A percentile compares a stretch with the other conserved stretches of the same genome.
phyloP scores from a whole-genome alignment of 2,113 vertebrate species.

The Australoheros scitulus region DNA sequence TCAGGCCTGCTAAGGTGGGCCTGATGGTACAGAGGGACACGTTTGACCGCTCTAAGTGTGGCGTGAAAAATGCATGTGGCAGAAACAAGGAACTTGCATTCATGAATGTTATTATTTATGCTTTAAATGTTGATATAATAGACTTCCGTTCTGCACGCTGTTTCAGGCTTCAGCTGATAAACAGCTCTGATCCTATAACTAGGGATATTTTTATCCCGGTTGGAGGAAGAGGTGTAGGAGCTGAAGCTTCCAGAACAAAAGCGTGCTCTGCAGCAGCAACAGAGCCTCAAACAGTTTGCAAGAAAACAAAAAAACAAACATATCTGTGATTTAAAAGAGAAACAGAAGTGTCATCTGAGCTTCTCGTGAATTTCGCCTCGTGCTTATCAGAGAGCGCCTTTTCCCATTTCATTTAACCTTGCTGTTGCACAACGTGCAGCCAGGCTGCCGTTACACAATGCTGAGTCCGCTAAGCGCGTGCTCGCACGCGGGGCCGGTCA shows the following conservation, averaged over 20 bases:
- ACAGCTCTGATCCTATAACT: background rate
- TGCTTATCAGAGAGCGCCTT: background rate
- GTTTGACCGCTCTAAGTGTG: background rate
- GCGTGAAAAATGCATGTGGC: background rate
- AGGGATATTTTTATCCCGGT: background rate
- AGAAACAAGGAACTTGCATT: background rate
- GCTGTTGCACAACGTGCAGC: slow-evolving; percentile 6
- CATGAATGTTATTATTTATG: background rate
- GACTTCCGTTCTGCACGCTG: background rate
- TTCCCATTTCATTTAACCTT: background rate
- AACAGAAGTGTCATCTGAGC: background rate
- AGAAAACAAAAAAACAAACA: background rate
- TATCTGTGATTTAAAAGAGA: background rate
- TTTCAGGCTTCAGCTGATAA: background rate
- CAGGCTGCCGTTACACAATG: slow-evolving; percentile 22
- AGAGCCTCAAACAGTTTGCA: background rate
- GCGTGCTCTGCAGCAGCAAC: background rate
- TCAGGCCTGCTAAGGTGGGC: background rate
- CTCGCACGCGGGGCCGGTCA: slow-evolving; percentile 14
- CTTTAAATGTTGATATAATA: background rate
- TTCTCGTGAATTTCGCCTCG: background rate
- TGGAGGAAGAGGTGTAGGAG: background rate
- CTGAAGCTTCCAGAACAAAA: background rate
- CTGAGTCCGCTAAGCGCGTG: slow-evolving; percentile 5
- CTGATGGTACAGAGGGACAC: background rate